phyloP scores from a whole-genome alignment of 2,888 invertebrate genomes.

The Colostygia pectinataria region DNA sequence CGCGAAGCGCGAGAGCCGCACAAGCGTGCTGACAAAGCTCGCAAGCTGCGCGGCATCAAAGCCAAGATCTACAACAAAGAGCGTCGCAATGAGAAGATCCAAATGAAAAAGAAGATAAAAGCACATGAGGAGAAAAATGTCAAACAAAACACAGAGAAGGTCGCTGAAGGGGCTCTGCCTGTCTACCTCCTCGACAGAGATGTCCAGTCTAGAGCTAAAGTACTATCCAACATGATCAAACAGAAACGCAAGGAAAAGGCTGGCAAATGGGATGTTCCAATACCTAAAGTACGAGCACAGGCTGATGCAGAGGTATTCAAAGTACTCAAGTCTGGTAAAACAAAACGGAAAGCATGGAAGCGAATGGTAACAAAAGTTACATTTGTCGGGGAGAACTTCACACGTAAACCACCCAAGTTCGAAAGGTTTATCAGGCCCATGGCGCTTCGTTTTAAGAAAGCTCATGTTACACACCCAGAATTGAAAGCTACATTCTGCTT shows the following conservation, averaged over 20 bases:
- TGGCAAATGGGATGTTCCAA: slow-evolving; percentile 99
- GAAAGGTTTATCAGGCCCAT: slow-evolving; percentile 99
- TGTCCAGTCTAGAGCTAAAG: slow-evolving; percentile 96
- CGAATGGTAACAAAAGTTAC: slow-evolving; percentile 99
- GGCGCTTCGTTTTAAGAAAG: slow-evolving; percentile 97
- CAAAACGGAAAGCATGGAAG: slow-evolving; percentile 98
- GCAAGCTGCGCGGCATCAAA: slow-evolving; percentile 96
- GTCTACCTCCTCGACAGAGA: slow-evolving; percentile 99
- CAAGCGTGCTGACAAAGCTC: slow-evolving; percentile 94
- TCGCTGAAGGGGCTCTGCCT: slow-evolving; percentile 95
- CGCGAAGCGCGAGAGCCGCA: slow-evolving; percentile 97
- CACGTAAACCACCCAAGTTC: slow-evolving; percentile 99
- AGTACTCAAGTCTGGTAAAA: slow-evolving; percentile 95
- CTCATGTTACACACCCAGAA: slow-evolving; percentile 99
- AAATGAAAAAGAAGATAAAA: slow-evolving; percentile 99
- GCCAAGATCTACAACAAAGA: slow-evolving; percentile 99
- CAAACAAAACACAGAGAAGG: slow-evolving; percentile 91
- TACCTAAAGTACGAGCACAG: slow-evolving; percentile 98
- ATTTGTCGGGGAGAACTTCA: slow-evolving; percentile 98
- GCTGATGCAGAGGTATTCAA: slow-evolving; percentile 98
- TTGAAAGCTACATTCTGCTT: slow-evolving; percentile 98
- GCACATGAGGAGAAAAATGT: slow-evolving; percentile 98
- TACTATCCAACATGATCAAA: slow-evolving; percentile 99
- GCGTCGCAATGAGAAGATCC: slow-evolving; percentile 98
- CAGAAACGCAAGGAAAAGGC: slow-evolving; percentile 99